phyloP scores from a whole-genome alignment of 2,888 invertebrate genomes.

The Melangyna quadrimaculata region DNA sequence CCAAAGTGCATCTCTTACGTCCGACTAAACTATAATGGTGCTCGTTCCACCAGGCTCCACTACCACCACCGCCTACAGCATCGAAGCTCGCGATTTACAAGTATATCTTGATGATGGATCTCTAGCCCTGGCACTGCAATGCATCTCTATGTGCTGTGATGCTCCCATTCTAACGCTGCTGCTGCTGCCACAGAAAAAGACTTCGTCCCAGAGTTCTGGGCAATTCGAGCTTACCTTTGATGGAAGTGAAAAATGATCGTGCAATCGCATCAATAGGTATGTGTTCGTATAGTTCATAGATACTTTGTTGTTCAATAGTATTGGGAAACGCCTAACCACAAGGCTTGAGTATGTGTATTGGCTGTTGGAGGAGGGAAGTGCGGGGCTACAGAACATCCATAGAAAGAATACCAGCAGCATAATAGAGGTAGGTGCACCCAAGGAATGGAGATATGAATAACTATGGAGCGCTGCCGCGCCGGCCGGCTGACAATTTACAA shows the following conservation, averaged over 20 bases:
- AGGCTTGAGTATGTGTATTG: conserved; percentile 72
- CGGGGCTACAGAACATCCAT: conserved; percentile 18
- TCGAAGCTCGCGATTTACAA: conserved; percentile 68
- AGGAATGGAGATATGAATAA: conserved; percentile 66
- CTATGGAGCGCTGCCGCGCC: conserved; percentile 53
- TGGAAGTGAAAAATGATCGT: conserved; percentile 69
- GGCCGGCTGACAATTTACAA: conserved; percentile 68
- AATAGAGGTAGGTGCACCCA: conserved; percentile 29
- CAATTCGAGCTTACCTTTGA: conserved; percentile 62
- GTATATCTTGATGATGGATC: conserved; percentile 70
- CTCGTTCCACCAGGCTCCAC: not conserved
- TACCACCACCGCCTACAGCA: conserved; percentile 57
- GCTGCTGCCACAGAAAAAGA: conserved; percentile 15
- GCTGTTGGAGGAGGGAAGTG: too few species aligned
- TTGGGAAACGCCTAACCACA: conserved; percentile 78
- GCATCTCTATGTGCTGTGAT: conserved; percentile 55
- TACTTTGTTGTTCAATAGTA: conserved; percentile 9
- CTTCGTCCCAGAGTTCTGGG: conserved; percentile 27
- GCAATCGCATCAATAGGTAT: conserved; percentile 59
- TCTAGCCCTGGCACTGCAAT: conserved; percentile 58
- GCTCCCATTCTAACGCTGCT: conserved; percentile 69
- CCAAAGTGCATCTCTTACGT: conserved; percentile 39
- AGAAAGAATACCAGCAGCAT: conserved; percentile 25
- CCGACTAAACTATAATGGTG: conserved; percentile 15
- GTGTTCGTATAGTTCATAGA: conserved; percentile 39